Evolutionary conservation across 2,113 vertebrate species (phyloP), one percentile per base, ranked within the genome.

Genomic region (Laterallus jamaicensis): DNA sequence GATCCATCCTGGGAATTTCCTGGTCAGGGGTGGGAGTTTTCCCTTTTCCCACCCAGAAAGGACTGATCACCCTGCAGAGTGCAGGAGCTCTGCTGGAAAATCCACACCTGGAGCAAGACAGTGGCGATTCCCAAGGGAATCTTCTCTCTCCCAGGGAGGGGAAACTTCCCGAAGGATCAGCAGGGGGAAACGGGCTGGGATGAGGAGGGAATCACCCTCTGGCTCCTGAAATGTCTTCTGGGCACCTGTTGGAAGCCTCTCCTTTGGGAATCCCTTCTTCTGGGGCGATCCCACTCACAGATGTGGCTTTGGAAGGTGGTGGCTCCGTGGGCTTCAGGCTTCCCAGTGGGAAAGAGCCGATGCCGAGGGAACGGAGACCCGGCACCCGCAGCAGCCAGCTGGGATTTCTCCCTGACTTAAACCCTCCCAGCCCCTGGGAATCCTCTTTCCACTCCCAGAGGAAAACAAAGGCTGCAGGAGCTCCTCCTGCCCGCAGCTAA

Each of bases 171-270:
- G 8, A 26, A n/a, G 14, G 11, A 29, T 5, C 14, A 3, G 17
- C 13, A 5, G 16, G 9, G 40, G 56, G 16, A 25, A 52, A 15
- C 5, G 2, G 32, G 29, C 9, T 21, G 4, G 11, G 25, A 22
- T 42, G 66, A 21, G 22, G 18, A 15, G 2, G 17, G 71, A n/a
- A 14, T 42, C 42, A 6, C 42, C 13, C 50, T 35, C 16, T 14
- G 2, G 6, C 50, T 11, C 1, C 10, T 11, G 5, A 31, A 47
- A 24, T 2, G 4, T 31, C 63, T 49, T 19, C 12, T 1, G n/a
- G 26, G 32, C 1, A 22, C 32, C 40, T 3, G 5, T 2, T 11
- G 50, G 6, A 17, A 56, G 79, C 39, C 52, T 29, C 35, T 7
- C 19, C 35, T 18, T 35, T 1, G 25, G 42, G 52, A 17, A 32